A percentile compares a stretch with the other conserved stretches of the same genome.
Evolutionary conservation across 64 coral and sea anemone genomes (phyloP).

Genomic region (Dendronephthya gigantea): DNA sequence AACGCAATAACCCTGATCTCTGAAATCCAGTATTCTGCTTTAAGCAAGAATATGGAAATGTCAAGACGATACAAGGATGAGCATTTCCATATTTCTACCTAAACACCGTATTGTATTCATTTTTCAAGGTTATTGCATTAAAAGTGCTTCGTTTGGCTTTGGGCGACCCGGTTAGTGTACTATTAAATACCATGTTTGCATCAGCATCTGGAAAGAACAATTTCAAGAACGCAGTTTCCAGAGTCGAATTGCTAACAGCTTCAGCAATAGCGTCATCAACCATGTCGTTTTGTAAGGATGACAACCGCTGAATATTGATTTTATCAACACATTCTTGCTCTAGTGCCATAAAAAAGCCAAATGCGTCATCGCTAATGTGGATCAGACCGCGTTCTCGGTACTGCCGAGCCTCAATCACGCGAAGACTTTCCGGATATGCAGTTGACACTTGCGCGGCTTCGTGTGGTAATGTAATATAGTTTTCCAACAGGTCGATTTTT

Average conservation of each 20-base stretch:
- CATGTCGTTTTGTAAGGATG: neutral
- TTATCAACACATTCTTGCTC: neutral
- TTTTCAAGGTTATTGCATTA: no score
- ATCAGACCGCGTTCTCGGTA: conserved; percentile 5
- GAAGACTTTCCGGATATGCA: neutral
- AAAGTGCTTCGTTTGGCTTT: no score
- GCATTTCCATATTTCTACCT: no score
- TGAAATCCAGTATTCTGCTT: no score
- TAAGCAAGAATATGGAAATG: no score
- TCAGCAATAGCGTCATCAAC: neutral
- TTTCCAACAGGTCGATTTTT: conserved; percentile 8
- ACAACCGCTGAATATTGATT: neutral
- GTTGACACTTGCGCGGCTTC: neutral
- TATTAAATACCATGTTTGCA: no score
- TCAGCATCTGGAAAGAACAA: neutral
- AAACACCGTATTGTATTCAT: no score
- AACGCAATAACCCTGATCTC: no score
- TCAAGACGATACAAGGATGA: no score
- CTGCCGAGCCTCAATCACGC: neutral
- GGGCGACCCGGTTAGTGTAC: no score
- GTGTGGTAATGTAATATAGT: neutral
- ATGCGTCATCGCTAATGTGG: conserved; percentile 3
- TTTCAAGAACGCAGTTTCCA: no score
- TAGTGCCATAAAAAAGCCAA: neutral
- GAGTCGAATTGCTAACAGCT: neutral